Conservation (phyloP, 2,888 invertebrate species). For the Amphipoea oculea region DNA sequence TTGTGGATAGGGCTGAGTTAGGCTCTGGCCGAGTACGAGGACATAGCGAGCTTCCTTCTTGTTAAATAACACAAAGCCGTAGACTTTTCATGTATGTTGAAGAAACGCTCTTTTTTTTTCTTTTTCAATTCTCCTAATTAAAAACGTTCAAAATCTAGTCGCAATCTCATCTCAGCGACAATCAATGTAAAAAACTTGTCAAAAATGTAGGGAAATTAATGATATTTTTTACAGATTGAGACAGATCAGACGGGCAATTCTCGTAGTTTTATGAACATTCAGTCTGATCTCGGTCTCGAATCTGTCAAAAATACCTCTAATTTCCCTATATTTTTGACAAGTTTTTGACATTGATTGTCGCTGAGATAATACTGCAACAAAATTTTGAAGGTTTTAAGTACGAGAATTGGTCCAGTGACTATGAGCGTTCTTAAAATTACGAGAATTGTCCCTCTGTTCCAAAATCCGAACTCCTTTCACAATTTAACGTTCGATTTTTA, state of each 20-base stretch:
- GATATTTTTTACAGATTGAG: not conserved
- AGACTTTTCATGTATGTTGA: not conserved
- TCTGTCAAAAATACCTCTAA: too few relatives aligned
- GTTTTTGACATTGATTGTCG: not conserved
- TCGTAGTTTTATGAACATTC: too few relatives aligned
- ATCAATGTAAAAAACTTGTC: not conserved
- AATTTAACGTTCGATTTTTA: slow-evolving; percentile 17
- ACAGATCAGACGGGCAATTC: too few relatives aligned
- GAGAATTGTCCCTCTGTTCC: not conserved
- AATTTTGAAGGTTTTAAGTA: not conserved
- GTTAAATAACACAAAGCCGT: not conserved
- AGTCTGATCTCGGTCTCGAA: too few relatives aligned
- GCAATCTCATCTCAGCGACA: not conserved
- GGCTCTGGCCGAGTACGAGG: not conserved
- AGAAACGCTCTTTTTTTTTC: too few relatives aligned
- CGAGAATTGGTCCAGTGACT: not conserved
- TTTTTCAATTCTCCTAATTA: too few relatives aligned
- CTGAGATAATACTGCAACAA: not conserved
- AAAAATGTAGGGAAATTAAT: too few relatives aligned
- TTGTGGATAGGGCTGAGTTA: not conserved
- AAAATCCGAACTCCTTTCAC: not conserved
- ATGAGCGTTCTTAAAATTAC: not conserved
- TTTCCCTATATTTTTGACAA: not conserved
- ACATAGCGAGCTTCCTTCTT: slow-evolving; percentile 19
- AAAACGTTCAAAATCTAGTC: not conserved